Evolutionary conservation across 2,113 vertebrate genomes (phyloP), one percentile per base, ranked within the genome.

Genomic region (Platichthys stellatus): DNA sequence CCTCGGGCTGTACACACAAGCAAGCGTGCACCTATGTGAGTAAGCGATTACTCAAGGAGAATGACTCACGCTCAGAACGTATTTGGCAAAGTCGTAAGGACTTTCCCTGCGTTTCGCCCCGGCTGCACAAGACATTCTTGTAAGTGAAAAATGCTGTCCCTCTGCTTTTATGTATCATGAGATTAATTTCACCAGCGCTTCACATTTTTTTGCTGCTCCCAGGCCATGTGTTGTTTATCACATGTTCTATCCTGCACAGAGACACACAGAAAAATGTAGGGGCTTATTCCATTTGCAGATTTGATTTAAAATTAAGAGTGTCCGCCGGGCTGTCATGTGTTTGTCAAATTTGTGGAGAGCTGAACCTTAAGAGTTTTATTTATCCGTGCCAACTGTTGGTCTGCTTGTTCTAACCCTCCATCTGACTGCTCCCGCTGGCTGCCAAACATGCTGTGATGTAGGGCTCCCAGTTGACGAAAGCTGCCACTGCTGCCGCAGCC

Each of bases 401-500:
- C 79, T 86, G 81, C 76, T 85, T 86, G 79, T 88, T 89, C 77
- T 89, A 89, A 88, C 81, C 78, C 86, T 89, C 87, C 90, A 90
- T 91, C 90, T 89, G 87, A 93, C 89, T 90, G 90, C 87, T 88
- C 74, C 79, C 81, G 69, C 81, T 72, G 84, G 78, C 83, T 90
- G 89, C 92, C 87, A 92, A 88, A 81, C 83, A 72, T 66, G 82
- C 90, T 89, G 87, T 86, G 87, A 90, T 90, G 78, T 74, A 74
- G 76, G 57, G 31, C 81, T 89, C 86, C 72, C 59, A 67, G 72
- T 58, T 87, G 87, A 90, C 86, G 87, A 86, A 84, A 82, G 75
- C 89, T 85, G 82, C 75, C 69, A 76, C 85, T 80, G 83, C 81
- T 72, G 83, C 83, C 21, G 78, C 85, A 79, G 82, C 84, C 83